A percentile compares a stretch with the other conserved stretches of the same genome.
Evolutionary conservation across 2,113 vertebrate species (phyloP).

Genomic region (Sylvia atricapilla): DNA sequence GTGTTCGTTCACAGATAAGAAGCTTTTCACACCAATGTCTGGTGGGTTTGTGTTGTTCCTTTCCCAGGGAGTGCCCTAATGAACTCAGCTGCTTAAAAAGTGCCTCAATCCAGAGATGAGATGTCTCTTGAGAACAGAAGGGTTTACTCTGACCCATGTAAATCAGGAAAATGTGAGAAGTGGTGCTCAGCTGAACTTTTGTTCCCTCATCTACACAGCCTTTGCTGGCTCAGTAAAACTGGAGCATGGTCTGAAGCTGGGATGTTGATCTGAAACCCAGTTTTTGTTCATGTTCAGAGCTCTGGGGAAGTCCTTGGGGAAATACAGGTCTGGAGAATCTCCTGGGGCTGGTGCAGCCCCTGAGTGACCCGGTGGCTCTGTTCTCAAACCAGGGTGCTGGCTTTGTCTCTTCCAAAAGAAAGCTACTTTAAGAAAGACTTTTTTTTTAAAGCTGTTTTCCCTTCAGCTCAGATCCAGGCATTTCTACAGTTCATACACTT

Average conservation of each 20-base stretch:
- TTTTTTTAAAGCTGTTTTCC: not conserved
- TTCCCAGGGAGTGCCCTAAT: not conserved
- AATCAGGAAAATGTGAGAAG: not conserved
- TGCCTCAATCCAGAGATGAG: fast-evolving
- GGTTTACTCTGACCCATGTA: not conserved
- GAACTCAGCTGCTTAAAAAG: not conserved
- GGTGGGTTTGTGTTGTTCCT: not conserved
- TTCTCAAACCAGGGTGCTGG: not conserved
- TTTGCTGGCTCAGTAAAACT: not conserved
- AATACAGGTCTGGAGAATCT: not conserved
- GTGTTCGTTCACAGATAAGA: not conserved
- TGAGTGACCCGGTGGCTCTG: fast-evolving
- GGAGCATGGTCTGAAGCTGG: not conserved
- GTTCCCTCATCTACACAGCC: not conserved
- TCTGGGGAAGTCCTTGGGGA: not conserved
- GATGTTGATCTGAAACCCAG: not conserved
- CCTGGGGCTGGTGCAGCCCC: not conserved
- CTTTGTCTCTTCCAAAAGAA: not conserved
- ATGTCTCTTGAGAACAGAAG: not conserved
- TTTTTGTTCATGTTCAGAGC: not conserved
- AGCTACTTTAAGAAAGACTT: not conserved
- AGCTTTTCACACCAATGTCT: not conserved
- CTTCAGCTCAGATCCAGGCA: not conserved
- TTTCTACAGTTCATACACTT: not conserved
- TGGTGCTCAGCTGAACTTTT: not conserved